Evolutionary conservation across 1,140 invertebrate species (phyloP).

Genomic region (Frieseomelitta varia): DNA sequence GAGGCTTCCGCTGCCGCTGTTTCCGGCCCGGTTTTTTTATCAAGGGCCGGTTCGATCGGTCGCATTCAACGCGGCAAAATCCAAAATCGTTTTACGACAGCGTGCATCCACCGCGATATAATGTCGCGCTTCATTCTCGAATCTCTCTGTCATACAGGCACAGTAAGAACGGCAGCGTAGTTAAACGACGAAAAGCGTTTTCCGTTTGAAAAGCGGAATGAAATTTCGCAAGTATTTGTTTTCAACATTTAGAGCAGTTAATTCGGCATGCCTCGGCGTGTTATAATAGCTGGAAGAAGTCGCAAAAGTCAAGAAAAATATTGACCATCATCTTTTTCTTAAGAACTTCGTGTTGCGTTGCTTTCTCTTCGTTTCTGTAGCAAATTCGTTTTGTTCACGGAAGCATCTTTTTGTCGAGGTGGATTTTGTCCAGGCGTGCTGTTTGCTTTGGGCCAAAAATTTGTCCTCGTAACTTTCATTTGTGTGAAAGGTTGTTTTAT

Average conservation of each 20-base stretch:
- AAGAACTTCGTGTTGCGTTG: background rate
- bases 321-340: background rate
- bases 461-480: too few species aligned
- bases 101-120: constrained; percentile 25
- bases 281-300: background rate
- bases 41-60: constrained; percentile 19
- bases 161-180: background rate
- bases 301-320: background rate
- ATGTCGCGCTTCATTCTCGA: background rate
- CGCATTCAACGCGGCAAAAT: constrained; percentile 35
- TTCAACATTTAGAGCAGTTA: background rate
- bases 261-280: background rate
- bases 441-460: too few species aligned
- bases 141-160: background rate
- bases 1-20: constrained; percentile 11
- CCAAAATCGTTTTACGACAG: constrained; percentile 27
- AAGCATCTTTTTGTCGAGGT: background rate
- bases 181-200: background rate
- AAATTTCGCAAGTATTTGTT: too few species aligned
- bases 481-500: too few species aligned
- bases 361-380: background rate
- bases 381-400: background rate
- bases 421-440: background rate
- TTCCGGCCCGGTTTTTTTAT: constrained; percentile 38
- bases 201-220: background rate